Evolutionary conservation across 2,888 invertebrate genomes (phyloP).

Genomic region (Pelosia muscerda): DNA sequence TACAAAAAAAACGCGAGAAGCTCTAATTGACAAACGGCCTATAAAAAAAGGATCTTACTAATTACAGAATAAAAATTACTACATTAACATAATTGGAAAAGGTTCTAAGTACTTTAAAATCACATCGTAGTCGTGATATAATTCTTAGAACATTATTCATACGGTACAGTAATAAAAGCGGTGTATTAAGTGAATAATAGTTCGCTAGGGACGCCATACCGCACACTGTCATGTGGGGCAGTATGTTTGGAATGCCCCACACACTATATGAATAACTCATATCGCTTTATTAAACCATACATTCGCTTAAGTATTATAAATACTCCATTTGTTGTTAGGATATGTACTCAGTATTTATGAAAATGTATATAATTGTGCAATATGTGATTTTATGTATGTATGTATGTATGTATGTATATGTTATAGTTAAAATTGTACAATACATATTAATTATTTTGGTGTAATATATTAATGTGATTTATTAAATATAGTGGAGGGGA

Average conservation of each 20-base stretch:
- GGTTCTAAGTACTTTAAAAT: constrained; percentile 16
- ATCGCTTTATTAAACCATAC: constrained; percentile 52
- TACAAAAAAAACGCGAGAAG: neutral
- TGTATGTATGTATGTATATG: too few species aligned
- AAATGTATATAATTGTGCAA: constrained; percentile 3
- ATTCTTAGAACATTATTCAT: constrained; percentile 6
- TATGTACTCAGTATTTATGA: neutral
- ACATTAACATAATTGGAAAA: constrained; percentile 2
- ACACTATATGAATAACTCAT: constrained; percentile 55
- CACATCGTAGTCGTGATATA: neutral
- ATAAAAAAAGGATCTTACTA: neutral
- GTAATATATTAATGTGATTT: too few species aligned
- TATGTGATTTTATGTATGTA: too few species aligned
- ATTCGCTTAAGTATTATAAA: constrained; percentile 43
- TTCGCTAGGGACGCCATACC: constrained; percentile 36
- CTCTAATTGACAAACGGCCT: neutral
- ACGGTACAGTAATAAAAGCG: constrained; percentile 31
- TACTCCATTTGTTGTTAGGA: constrained; percentile 27
- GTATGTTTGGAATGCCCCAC: constrained; percentile 53
- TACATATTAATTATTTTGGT: too few species aligned
- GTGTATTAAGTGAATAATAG: constrained; percentile 50
- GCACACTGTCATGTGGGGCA: constrained; percentile 40
- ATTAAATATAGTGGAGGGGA: too few species aligned
- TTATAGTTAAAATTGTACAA: too few species aligned
- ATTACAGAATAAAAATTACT: neutral